A percentile compares a stretch with the other conserved stretches of the same genome.
These are phyloP conservation scores for Chesias legatella DNA, from an alignment of 2,888 invertebrate species.

Conservation along the genomic window DNA sequence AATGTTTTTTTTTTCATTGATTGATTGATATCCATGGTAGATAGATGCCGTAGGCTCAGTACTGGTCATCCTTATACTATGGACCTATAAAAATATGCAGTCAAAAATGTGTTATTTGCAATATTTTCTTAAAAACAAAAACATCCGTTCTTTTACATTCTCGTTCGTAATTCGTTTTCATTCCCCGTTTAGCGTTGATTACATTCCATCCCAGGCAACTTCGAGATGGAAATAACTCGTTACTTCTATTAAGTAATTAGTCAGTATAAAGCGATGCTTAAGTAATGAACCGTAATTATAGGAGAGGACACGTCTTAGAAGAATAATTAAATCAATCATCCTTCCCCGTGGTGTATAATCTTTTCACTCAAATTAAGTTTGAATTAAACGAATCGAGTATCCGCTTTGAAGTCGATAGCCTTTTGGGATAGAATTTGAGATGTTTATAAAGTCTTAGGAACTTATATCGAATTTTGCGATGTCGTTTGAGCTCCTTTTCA, in stretches of 20 bases:
- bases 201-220: conserved; percentile 51
- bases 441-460: conserved; percentile 46
- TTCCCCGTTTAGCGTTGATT: conserved; percentile 68
- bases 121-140: conserved; percentile 29
- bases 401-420: conserved; percentile 59
- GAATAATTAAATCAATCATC: conserved; percentile 79
- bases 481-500: conserved; percentile 18
- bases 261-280: conserved; percentile 77
- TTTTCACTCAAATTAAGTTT: conserved; percentile 70
- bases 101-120: background rate
- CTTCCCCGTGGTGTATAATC: conserved; percentile 72
- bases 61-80: too few species aligned
- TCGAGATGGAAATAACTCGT: conserved; percentile 72
- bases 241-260: conserved; percentile 80
- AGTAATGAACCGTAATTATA: conserved; percentile 79
- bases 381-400: conserved; percentile 60
- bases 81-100: too few species aligned
- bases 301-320: conserved; percentile 76
- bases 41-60: too few species aligned
- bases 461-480: conserved; percentile 47
- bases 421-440: conserved; percentile 52
- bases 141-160: conserved; percentile 58
- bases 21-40: too few species aligned
- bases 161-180: conserved; percentile 58
- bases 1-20: too few species aligned